phyloP scores from a whole-genome alignment of 2,888 invertebrate genomes.

The Meiosimyza decipiens region DNA sequence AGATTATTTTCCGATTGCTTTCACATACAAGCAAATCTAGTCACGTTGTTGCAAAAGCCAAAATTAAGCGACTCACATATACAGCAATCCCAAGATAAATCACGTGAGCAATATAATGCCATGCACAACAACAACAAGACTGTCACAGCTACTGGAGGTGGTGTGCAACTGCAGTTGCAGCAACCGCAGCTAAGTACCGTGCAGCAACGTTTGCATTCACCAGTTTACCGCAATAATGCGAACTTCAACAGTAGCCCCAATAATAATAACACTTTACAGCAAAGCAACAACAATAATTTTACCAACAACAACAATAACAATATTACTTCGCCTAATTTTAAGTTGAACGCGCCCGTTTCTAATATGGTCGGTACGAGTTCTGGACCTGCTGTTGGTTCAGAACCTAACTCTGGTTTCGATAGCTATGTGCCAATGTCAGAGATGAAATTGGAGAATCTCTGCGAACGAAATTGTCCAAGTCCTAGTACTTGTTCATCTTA shows the following conservation, averaged over 20 bases:
- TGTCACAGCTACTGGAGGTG: constrained; percentile 30
- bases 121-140: constrained; percentile 54
- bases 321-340: constrained; percentile 62
- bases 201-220: constrained; percentile 61
- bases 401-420: constrained; percentile 66
- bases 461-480: constrained; percentile 65
- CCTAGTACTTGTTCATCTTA: constrained; percentile 74
- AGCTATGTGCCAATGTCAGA: constrained; percentile 64
- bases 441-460: constrained; percentile 65
- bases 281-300: constrained; percentile 43
- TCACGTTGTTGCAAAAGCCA: constrained; percentile 82
- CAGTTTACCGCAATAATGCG: constrained; percentile 54
- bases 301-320: constrained; percentile 51
- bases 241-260: constrained; percentile 47
- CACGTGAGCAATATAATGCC: constrained; percentile 64
- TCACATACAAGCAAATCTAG: constrained; percentile 92
- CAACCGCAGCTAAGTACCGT: constrained; percentile 48
- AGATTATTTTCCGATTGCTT: constrained; percentile 95
- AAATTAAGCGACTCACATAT: constrained; percentile 73
- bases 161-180: constrained; percentile 30
- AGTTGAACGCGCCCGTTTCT: constrained; percentile 65
- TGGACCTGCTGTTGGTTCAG: constrained; percentile 55
- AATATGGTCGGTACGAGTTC: constrained; percentile 50
- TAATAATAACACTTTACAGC: constrained; percentile 40
- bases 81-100: constrained; percentile 65